These are phyloP conservation scores for Formicarius rufipectus DNA, from an alignment of 2,113 vertebrate genomes.

Conservation along the genomic window DNA sequence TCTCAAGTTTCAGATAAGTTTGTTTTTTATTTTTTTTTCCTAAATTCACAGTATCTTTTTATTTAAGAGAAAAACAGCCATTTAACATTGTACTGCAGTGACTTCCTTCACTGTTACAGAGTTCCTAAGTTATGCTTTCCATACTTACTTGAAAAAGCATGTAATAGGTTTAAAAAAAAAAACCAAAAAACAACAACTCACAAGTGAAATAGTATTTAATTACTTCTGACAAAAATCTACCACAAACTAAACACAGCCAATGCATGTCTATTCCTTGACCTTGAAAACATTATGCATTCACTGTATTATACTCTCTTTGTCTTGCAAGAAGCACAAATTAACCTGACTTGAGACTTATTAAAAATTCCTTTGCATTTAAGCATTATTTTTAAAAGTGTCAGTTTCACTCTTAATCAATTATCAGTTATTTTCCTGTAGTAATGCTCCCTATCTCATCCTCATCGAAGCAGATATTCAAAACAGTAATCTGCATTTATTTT, in stretches of 20 bases:
- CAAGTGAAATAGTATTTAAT: background rate
- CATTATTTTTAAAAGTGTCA: background rate
- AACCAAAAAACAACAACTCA: background rate
- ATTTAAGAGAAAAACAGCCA: background rate
- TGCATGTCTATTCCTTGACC: background rate
- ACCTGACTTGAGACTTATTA: background rate
- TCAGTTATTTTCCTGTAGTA: background rate
- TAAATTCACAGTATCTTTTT: slow-evolving; percentile 35
- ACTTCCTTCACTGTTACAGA: background rate
- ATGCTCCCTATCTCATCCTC: background rate
- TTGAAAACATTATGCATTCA: background rate
- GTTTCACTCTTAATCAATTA: background rate
- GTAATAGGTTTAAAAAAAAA: background rate
- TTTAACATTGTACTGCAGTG: background rate
- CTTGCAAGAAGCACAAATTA: background rate
- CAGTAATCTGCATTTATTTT: background rate
- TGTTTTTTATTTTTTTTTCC: background rate
- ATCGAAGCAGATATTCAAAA: background rate
- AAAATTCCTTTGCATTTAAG: background rate
- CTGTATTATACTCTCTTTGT: background rate
- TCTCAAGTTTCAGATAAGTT: background rate
- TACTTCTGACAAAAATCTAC: background rate
- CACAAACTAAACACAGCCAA: background rate
- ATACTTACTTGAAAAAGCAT: background rate
- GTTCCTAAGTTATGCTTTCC: background rate